phyloP scores from a whole-genome alignment of 2,113 vertebrate species.

The Xenus cinereus region DNA sequence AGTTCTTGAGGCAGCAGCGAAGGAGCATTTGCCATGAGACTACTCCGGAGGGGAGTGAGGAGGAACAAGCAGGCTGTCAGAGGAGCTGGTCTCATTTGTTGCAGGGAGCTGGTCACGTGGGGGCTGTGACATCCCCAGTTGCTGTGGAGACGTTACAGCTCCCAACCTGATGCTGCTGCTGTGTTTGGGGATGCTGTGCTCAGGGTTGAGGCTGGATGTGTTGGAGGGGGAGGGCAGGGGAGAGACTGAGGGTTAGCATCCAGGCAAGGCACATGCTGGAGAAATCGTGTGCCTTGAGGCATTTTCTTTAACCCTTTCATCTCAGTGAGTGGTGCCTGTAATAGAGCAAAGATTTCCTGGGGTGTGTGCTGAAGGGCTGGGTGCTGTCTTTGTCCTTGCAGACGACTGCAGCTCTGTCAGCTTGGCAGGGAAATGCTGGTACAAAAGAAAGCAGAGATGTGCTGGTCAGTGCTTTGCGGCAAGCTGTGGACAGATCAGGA shows the following conservation, averaged over 20 bases:
- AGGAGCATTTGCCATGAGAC: not conserved
- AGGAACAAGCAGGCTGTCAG: not conserved
- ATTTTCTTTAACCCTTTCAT: not conserved
- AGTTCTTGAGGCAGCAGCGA: fast-evolving
- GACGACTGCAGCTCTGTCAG: not conserved
- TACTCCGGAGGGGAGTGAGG: not conserved
- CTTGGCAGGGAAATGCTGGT: not conserved
- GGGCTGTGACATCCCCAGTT: not conserved
- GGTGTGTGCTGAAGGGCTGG: not conserved
- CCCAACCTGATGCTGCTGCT: not conserved
- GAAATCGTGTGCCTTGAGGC: not conserved
- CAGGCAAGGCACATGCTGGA: not conserved
- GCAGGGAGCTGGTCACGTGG: not conserved
- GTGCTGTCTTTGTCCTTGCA: not conserved
- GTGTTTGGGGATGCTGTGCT: not conserved
- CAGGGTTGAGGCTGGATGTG: not conserved
- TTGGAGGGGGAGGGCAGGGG: not conserved
- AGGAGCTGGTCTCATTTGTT: not conserved
- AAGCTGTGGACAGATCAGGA: not conserved
- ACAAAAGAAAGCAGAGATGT: not conserved
- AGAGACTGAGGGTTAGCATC: not conserved
- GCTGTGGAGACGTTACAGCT: not conserved
- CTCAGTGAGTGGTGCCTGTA: not conserved
- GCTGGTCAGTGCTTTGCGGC: not conserved
- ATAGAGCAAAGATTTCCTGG: not conserved